Conservation (phyloP, 2,113 vertebrate genomes). For the Aix galericulata region DNA sequence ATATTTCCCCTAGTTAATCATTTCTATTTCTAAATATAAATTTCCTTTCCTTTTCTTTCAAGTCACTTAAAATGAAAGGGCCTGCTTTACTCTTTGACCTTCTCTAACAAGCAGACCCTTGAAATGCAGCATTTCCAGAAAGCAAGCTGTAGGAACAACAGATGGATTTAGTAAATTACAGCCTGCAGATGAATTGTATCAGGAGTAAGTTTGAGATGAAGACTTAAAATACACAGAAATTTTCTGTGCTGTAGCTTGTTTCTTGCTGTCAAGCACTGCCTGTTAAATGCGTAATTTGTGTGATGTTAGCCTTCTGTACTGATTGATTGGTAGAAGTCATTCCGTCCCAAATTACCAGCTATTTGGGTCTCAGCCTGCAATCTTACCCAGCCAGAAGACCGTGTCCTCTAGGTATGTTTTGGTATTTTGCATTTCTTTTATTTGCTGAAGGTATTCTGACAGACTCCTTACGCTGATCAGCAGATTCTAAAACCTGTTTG, state of each 20-base stretch:
- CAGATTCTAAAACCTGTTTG: slow-evolving; percentile 45
- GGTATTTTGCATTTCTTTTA: slow-evolving; percentile 46
- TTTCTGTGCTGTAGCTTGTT: slow-evolving; percentile 48
- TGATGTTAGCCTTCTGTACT: slow-evolving; percentile 9
- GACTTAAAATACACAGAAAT: slow-evolving; percentile 33
- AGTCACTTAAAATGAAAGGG: slow-evolving; percentile 78
- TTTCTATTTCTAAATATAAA: slow-evolving; percentile 77
- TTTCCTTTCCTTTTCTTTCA: slow-evolving; percentile 81
- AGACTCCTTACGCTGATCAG: slow-evolving; percentile 10
- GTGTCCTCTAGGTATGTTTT: slow-evolving; percentile 23
- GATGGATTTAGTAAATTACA: slow-evolving; percentile 81
- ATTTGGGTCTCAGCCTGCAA: slow-evolving; percentile 10
- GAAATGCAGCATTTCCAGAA: slow-evolving; percentile 75
- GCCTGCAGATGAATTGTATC: slow-evolving; percentile 55
- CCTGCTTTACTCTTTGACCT: slow-evolving; percentile 75
- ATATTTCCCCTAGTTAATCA: slow-evolving; percentile 77
- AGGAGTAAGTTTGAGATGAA: slow-evolving; percentile 31
- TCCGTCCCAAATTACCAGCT: slow-evolving; percentile 14
- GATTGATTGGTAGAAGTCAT: slow-evolving; percentile 35
- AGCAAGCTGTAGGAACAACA: slow-evolving; percentile 69
- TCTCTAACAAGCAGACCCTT: slow-evolving; percentile 76
- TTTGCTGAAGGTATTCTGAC: slow-evolving; percentile 28
- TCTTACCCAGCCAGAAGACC: not conserved
- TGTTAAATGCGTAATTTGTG: not conserved
- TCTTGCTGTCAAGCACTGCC: slow-evolving; percentile 36